Conservation (phyloP, 2,797 vertebrate species). For the Oophaga sylvatica region DNA sequence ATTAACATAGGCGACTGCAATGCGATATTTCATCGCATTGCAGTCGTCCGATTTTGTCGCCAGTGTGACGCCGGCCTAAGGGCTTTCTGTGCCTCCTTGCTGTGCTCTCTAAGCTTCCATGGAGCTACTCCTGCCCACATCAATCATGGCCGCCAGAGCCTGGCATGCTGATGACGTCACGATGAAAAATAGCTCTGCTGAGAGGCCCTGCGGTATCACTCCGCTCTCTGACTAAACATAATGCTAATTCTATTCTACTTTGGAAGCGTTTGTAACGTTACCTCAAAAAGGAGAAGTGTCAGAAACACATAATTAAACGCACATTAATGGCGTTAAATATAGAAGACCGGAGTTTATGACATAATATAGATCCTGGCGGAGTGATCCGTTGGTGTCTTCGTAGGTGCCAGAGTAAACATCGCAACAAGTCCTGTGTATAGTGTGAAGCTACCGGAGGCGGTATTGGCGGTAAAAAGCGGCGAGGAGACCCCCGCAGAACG, state of each 20-base stretch:
- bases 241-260: neutral
- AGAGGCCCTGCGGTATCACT: neutral
- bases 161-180: neutral
- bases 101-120: neutral
- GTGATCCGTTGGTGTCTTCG: conserved; percentile 36
- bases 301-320: neutral
- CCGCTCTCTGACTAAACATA: conserved; percentile 10
- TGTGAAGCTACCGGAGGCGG: neutral
- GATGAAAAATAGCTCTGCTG: neutral
- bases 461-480: neutral
- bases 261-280: too few relatives aligned
- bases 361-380: neutral
- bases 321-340: neutral
- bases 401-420: conserved; percentile 41
- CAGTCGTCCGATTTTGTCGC: too few relatives aligned
- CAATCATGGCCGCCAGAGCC: conserved; percentile 10
- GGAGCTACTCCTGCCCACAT: neutral
- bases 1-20: too few relatives aligned
- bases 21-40: too few relatives aligned
- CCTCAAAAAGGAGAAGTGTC: neutral
- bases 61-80: too few relatives aligned
- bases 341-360: neutral
- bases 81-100: too few relatives aligned
- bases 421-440: neutral
- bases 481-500: neutral